Evolutionary conservation across 1,140 invertebrate genomes (phyloP).

Genomic region (Bemisia tabaci): DNA sequence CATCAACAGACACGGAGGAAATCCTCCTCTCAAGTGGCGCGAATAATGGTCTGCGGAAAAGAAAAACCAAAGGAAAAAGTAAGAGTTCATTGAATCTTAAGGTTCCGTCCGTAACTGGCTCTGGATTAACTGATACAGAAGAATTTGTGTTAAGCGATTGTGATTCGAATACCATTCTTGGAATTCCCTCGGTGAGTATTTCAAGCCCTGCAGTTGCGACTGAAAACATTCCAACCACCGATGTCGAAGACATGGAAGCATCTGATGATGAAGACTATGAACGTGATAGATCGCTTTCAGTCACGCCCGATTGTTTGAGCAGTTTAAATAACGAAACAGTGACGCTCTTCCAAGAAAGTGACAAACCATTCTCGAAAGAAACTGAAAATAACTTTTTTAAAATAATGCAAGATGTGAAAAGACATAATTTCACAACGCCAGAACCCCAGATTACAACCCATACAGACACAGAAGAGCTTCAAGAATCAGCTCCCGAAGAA

Average conservation of each 20-base stretch:
- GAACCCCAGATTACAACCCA: conserved; percentile 15
- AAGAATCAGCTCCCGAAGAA: conserved; percentile 4
- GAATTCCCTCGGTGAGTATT: not conserved
- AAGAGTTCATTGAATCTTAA: not conserved
- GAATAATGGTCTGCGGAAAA: not conserved
- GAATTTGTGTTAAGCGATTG: conserved; percentile 37
- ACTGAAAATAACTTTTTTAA: conserved; percentile 13
- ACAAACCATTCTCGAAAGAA: conserved; percentile 22
- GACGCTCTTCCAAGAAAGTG: conserved; percentile 22
- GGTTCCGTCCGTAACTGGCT: not conserved
- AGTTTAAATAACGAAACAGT: conserved; percentile 22
- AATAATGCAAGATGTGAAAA: not conserved
- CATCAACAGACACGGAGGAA: conserved; percentile 36
- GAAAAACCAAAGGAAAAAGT: not conserved
- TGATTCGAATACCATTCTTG: conserved; percentile 15
- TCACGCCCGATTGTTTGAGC: conserved; percentile 24
- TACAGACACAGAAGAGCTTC: conserved; percentile 38
- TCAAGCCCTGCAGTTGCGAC: not conserved
- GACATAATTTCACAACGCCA: conserved; percentile 11
- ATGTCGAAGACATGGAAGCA: conserved; percentile 24
- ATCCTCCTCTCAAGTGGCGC: conserved; percentile 24
- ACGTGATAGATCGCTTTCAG: conserved; percentile 17
- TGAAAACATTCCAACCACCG: conserved; percentile 15
- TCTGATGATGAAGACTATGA: conserved; percentile 26
- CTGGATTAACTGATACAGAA: conserved; percentile 35